Conservation (phyloP, 2,113 vertebrate genomes). For the Damaliscus lunatus region DNA sequence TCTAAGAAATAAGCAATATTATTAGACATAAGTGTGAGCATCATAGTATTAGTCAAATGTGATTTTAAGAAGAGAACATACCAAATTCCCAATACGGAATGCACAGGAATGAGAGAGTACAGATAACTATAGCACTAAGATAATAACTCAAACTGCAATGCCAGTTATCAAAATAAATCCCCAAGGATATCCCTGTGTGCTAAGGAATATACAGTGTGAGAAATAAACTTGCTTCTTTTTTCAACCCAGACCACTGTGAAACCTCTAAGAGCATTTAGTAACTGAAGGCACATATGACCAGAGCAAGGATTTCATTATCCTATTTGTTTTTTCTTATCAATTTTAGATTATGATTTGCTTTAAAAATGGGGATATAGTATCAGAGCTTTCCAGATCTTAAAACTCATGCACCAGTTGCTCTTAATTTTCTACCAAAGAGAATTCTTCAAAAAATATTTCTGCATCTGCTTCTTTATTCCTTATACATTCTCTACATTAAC, state of each 20-base stretch:
- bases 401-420: not conserved
- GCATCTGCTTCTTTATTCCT: not conserved
- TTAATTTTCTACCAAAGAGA: not conserved
- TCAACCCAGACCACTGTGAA: not conserved
- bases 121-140: not conserved
- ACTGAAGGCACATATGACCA: not conserved
- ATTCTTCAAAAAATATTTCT: not conserved
- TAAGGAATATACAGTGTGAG: not conserved
- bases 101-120: not conserved
- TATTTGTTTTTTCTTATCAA: not conserved
- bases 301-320: not conserved
- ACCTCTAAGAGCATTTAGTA: not conserved
- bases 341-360: not conserved
- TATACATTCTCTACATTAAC: not conserved
- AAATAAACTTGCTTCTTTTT: not conserved
- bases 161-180: conserved; percentile 10
- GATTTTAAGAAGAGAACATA: not conserved
- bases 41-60: not conserved
- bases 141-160: not conserved
- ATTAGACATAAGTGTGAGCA: not conserved
- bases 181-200: not conserved
- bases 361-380: not conserved
- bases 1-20: conserved; percentile 2
- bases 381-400: not conserved
- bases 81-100: not conserved